These are phyloP conservation scores for Teinopalpus imperialis DNA, from an alignment of 2,888 invertebrate species.

Conservation along the genomic window DNA sequence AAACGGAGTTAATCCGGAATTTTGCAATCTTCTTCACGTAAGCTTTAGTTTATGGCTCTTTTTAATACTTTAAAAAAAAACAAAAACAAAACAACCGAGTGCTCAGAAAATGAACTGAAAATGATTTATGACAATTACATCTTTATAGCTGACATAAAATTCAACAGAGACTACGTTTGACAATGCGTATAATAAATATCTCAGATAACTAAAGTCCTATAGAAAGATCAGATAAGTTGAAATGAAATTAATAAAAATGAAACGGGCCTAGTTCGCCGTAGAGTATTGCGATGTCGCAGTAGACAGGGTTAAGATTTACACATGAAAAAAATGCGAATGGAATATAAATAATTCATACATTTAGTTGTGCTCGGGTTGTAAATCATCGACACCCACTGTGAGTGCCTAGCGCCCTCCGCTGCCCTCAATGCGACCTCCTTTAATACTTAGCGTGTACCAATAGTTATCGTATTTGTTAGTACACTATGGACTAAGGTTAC, in stretches of 20 bases:
- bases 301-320: conserved; percentile 59
- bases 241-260: conserved; percentile 22
- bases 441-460: conserved; percentile 1
- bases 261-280: conserved; percentile 35
- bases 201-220: conserved; percentile 15
- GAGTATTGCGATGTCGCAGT: conserved; percentile 51
- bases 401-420: conserved; percentile 33
- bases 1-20: no score
- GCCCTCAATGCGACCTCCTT: conserved; percentile 31
- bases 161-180: not conserved
- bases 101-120: not conserved
- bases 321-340: conserved; percentile 59
- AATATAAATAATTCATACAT: conserved; percentile 61
- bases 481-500: no score
- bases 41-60: no score
- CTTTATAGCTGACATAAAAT: conserved; percentile 23
- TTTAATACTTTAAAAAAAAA: no score
- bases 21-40: no score
- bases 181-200: conserved; percentile 19
- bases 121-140: conserved; percentile 15
- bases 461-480: no score
- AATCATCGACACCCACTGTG: conserved; percentile 75
- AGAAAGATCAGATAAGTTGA: not conserved
- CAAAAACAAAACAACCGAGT: no score
- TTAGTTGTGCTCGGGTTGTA: conserved; percentile 55